Evolutionary conservation across 2,888 invertebrate genomes (phyloP).

Genomic region (Conomelus anceps): DNA sequence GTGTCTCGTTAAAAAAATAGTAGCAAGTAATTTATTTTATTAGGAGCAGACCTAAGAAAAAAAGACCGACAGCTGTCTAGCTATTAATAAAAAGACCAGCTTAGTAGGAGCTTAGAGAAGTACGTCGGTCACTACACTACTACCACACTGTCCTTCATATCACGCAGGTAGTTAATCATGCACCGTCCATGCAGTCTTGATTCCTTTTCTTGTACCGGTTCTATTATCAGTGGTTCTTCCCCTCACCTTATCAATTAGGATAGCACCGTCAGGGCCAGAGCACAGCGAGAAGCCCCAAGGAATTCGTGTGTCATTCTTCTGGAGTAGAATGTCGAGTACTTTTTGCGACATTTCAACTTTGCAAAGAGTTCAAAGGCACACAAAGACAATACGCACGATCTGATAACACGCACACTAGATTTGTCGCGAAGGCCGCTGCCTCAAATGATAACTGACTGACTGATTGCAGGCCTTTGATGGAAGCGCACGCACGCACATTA

Average conservation of each 20-base stretch:
- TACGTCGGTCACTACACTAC: too few species aligned
- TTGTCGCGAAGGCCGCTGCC: not conserved
- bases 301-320: conserved; percentile 29
- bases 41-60: not conserved
- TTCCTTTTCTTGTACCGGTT: not conserved
- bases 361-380: too few species aligned
- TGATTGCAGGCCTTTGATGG: not conserved
- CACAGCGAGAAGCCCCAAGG: conserved; percentile 31
- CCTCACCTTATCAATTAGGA: conserved; percentile 26
- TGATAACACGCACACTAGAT: not conserved
- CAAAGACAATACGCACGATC: not conserved
- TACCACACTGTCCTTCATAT: too few species aligned
- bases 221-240: not conserved
- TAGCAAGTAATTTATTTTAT: too few species aligned
- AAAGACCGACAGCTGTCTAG: not conserved
- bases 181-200: too few species aligned
- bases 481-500: not conserved
- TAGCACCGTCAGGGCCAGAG: conserved; percentile 27
- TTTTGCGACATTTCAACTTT: not conserved
- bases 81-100: not conserved
- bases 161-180: too few species aligned
- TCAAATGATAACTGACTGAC: not conserved
- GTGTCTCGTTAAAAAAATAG: not conserved
- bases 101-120: too few species aligned
- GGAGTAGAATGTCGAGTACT: conserved; percentile 28